These are phyloP conservation scores for Zosterops lateralis DNA, from an alignment of 2,113 vertebrate species.

Conservation along the genomic window DNA sequence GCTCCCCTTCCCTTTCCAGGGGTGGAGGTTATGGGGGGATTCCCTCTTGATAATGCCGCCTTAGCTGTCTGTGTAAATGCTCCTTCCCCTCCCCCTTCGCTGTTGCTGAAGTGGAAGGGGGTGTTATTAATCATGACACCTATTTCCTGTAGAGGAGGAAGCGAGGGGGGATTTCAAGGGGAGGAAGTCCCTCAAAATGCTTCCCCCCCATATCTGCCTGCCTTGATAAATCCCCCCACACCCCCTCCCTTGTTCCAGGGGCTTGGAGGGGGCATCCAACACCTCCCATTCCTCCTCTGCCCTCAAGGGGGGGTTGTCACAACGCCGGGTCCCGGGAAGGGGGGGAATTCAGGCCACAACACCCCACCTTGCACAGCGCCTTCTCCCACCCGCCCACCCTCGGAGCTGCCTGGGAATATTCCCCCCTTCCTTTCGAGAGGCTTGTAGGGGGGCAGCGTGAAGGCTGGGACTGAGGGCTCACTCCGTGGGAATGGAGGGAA, in stretches of 20 bases:
- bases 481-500: neutral
- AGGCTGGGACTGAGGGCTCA: neutral
- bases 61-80: conserved; percentile 59
- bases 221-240: neutral
- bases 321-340: conserved; percentile 23
- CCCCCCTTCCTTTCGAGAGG: neutral
- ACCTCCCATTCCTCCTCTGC: conserved; percentile 42
- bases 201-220: conserved; percentile 19
- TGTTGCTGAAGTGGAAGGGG: conserved; percentile 73
- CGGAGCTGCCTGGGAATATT: neutral
- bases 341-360: conserved; percentile 39
- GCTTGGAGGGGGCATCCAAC: conserved; percentile 41
- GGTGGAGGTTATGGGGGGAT: conserved; percentile 51
- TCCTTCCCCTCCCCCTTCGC: conserved; percentile 50
- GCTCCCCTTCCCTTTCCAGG: conserved; percentile 5
- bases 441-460: neutral
- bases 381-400: neutral
- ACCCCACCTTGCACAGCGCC: conserved; percentile 36
- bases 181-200: conserved; percentile 61
- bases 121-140: conserved; percentile 79
- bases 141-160: conserved; percentile 70
- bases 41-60: conserved; percentile 45
- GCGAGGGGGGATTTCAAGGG: conserved; percentile 62
- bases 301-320: conserved; percentile 62
- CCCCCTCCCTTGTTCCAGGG: conserved; percentile 24